Percentiles rank a stretch among this genome's conserved stretches.
Conservation (phyloP, 2,888 invertebrate genomes). For the Cabera pusaria region DNA sequence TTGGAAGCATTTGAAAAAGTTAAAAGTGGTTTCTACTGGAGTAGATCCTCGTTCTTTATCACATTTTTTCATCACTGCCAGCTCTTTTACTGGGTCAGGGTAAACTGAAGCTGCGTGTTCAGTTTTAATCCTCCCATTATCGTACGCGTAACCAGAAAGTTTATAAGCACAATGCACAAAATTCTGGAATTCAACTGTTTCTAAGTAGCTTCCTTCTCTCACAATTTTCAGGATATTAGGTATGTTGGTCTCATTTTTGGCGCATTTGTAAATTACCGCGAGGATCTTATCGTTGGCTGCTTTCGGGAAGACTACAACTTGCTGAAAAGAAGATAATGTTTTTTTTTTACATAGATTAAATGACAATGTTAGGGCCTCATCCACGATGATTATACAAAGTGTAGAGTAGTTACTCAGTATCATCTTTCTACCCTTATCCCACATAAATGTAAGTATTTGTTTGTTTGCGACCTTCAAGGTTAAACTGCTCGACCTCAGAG, state of each 20-base stretch:
- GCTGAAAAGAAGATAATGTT: constrained; percentile 9
- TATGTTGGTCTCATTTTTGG: not conserved
- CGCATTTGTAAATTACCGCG: not conserved
- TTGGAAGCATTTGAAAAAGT: constrained; percentile 19
- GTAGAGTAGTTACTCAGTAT: too few relatives aligned
- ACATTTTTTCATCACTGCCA: constrained; percentile 3
- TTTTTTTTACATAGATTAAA: too few relatives aligned
- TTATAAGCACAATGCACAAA: constrained; percentile 6
- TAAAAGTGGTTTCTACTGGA: constrained; percentile 4
- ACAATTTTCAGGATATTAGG: constrained; percentile 1
- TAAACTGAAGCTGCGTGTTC: constrained; percentile 1
- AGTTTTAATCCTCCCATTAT: constrained; percentile 8
- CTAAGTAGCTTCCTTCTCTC: not conserved
- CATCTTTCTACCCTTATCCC: too few relatives aligned
- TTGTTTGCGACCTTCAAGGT: too few relatives aligned
- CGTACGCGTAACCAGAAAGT: constrained; percentile 4
- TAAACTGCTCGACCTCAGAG: too few relatives aligned
- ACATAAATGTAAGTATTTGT: too few relatives aligned
- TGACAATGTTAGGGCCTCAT: too few relatives aligned
- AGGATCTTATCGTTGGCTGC: not conserved
- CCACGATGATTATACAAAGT: too few relatives aligned
- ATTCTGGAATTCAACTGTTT: constrained; percentile 5
- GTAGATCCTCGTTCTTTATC: not conserved
- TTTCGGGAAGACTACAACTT: constrained; percentile 1
- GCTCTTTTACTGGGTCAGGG: constrained; percentile 2